Conservation (phyloP, 1,140 invertebrate genomes). For the Temnothorax nylanderi region DNA sequence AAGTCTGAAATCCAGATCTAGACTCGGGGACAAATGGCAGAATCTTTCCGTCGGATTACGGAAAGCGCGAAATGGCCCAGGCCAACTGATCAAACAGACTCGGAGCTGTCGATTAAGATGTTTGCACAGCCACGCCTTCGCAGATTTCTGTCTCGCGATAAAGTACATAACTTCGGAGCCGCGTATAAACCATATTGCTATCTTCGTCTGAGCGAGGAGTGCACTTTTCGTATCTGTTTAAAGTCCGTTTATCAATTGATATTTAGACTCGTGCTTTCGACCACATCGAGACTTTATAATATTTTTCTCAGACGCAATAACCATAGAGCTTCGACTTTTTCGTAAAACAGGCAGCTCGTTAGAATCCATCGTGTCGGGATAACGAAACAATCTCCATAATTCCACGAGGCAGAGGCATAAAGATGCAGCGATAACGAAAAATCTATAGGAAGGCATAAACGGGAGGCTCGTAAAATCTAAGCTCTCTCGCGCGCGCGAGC, state of each 20-base stretch:
- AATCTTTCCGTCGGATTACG: slow-evolving; percentile 65
- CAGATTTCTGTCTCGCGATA: slow-evolving; percentile 39
- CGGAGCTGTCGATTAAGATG: slow-evolving; percentile 64
- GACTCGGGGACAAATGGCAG: slow-evolving; percentile 46
- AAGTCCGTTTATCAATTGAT: slow-evolving; percentile 12
- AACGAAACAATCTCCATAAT: slow-evolving; percentile 48
- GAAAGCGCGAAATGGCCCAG: slow-evolving; percentile 56
- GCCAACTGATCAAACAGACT: slow-evolving; percentile 71
- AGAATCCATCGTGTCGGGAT: not conserved
- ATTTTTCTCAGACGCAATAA: not conserved
- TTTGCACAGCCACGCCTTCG: slow-evolving; percentile 54
- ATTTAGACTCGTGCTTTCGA: not conserved
- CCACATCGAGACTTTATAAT: not conserved
- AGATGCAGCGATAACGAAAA: slow-evolving; percentile 42
- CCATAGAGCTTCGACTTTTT: not conserved
- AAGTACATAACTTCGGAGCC: slow-evolving; percentile 22
- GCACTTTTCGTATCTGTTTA: slow-evolving; percentile 18
- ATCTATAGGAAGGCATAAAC: slow-evolving; percentile 36
- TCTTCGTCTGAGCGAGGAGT: not conserved
- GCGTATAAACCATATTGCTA: slow-evolving; percentile 16
- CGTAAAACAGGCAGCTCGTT: not conserved
- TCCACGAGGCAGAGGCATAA: slow-evolving; percentile 3
- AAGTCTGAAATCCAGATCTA: slow-evolving; percentile 54
- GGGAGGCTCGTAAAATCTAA: slow-evolving; percentile 65
- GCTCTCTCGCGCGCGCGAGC: slow-evolving; percentile 1